A percentile compares a stretch with the other conserved stretches of the same genome.
phyloP scores from a whole-genome alignment of 2,113 vertebrate genomes.

The Beaufortia kweichowensis region DNA sequence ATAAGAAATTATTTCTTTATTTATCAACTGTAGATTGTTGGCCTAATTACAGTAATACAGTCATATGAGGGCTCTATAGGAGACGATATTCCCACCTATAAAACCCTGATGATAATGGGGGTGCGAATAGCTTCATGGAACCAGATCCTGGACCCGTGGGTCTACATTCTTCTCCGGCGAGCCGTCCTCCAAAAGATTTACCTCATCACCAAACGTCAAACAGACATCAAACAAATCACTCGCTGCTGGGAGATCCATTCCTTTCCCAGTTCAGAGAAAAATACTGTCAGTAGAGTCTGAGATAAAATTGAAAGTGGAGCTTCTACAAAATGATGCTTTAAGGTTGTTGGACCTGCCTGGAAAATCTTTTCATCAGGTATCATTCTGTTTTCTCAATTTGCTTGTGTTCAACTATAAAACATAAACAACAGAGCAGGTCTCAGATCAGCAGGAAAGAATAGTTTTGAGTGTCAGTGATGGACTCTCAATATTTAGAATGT shows the following conservation, averaged over 20 bases:
- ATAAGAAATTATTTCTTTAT: slow-evolving; percentile 27
- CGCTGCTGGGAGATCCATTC: slow-evolving; percentile 79
- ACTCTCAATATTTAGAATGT: background rate
- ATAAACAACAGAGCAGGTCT: too few relatives aligned
- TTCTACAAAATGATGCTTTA: background rate
- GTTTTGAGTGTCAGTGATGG: background rate
- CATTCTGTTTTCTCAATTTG: too few relatives aligned
- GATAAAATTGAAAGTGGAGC: background rate
- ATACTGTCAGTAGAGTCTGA: slow-evolving; percentile 71
- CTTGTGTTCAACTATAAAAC: too few relatives aligned
- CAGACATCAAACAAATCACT: slow-evolving; percentile 61
- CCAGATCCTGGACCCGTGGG: slow-evolving; percentile 91
- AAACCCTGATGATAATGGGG: slow-evolving; percentile 75
- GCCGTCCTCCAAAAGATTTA: slow-evolving; percentile 82
- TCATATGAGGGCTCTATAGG: slow-evolving; percentile 62
- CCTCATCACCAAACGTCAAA: slow-evolving; percentile 72
- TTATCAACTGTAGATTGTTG: slow-evolving; percentile 65
- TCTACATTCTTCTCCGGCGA: slow-evolving; percentile 87
- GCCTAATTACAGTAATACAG: slow-evolving; percentile 65
- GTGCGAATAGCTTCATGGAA: slow-evolving; percentile 87
- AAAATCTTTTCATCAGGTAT: too few relatives aligned
- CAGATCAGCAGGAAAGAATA: too few relatives aligned
- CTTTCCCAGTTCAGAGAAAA: slow-evolving; percentile 77
- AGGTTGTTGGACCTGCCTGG: too few relatives aligned
- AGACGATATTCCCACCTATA: slow-evolving; percentile 60